Conservation (phyloP, 1,140 invertebrate species). For the Mactra quadrangularis region DNA sequence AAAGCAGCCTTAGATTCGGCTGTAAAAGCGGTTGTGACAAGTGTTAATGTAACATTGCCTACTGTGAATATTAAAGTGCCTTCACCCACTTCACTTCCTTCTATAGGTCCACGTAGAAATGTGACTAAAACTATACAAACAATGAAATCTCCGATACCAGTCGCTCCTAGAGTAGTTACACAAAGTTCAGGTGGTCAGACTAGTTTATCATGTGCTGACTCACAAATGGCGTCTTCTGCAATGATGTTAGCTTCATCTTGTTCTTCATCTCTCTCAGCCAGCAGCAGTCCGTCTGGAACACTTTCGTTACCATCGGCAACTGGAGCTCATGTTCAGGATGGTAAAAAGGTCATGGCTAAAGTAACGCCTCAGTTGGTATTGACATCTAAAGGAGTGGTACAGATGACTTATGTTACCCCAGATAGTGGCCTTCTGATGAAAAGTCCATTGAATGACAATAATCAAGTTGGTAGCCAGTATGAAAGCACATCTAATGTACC, state of each 20-base stretch:
- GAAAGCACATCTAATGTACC: background rate
- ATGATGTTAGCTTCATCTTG: constrained; percentile 2
- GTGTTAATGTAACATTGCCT: constrained; percentile 67
- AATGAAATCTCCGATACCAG: constrained; percentile 74
- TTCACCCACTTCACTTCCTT: constrained; percentile 72
- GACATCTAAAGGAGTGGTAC: constrained; percentile 46
- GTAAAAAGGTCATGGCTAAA: constrained; percentile 35
- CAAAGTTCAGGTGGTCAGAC: constrained; percentile 40
- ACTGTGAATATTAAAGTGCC: constrained; percentile 77
- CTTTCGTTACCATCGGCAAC: background rate
- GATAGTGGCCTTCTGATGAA: background rate
- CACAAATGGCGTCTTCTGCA: constrained; percentile 8
- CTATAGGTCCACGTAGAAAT: constrained; percentile 69
- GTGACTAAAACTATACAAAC: constrained; percentile 72
- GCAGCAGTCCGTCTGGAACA: background rate
- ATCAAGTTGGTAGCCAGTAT: constrained; percentile 12
- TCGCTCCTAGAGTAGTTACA: constrained; percentile 61
- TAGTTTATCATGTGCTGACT: constrained; percentile 30
- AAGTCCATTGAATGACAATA: background rate
- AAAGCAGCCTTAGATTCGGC: constrained; percentile 58
- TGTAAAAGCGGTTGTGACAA: constrained; percentile 58
- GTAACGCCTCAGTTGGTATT: constrained; percentile 38
- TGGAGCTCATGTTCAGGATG: constrained; percentile 22
- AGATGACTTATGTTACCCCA: constrained; percentile 35
- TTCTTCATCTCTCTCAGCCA: background rate